Base-by-base conservation (phyloP, 2,113 vertebrate genomes). In the Polypterus bichir region DNA sequence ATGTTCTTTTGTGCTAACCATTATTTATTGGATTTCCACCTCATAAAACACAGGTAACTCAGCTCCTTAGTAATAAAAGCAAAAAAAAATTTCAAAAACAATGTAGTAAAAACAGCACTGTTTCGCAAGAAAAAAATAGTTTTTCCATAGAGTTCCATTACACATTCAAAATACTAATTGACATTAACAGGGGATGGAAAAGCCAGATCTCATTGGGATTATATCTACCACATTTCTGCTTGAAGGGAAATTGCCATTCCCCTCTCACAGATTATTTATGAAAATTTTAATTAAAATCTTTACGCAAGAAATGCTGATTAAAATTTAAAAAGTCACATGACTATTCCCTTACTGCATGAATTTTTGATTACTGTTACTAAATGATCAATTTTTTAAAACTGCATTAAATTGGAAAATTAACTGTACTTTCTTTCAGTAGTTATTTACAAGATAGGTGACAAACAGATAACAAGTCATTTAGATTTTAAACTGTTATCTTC, bases 251-350 rank as follows among this genome's bases (percentile, higher is more conserved):
- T 27, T 7, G 27, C 56, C 46, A 45, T 45, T 58, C 56, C 56
- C 56, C 9, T 10, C 9, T 8, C 54, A 5, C 54, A 55, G 6
- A 6, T 46, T 45, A 27, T 58, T 45, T 58, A 4, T 58, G 4
- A 58, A 58, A 58, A 58, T 45, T 58, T 5, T 58, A 58, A 58
- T 58, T 58, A 58, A 58, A 45, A 58, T 58, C 56, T 58, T 45
- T 9, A 58, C 44, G 56, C 46, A 58, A 45, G 4, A 58, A 58
- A 58, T 45, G 44, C 46, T 58, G 56, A 27, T 58, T 58, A 58
- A 58, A 9, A 58, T 44, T 58, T 8, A 58, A 57, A 58, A 58
- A 58, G 44, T 44, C 56, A 58, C 6, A 1, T 45, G 56, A 11
- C 56, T 3, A 44, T 58, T 44, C 2, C 54, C 27, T 7, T 44